phyloP scores from a whole-genome alignment of 2,888 invertebrate genomes.

The Neuroscelio doddi region DNA sequence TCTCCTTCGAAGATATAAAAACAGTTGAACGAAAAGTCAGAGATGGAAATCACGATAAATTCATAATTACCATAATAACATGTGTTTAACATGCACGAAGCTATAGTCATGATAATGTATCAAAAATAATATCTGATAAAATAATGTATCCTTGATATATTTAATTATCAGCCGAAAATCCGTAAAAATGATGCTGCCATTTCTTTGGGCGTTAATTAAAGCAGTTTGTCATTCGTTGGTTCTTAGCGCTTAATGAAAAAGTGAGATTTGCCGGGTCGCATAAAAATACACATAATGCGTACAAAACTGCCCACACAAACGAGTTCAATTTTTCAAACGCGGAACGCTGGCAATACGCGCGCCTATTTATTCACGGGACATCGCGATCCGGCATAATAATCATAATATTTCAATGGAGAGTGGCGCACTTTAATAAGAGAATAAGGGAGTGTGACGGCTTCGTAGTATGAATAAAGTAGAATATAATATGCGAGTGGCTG shows the following conservation, averaged over 20 bases:
- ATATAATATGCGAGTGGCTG: constrained; percentile 56
- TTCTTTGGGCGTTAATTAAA: neutral
- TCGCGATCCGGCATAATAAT: constrained; percentile 42
- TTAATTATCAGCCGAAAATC: constrained; percentile 1
- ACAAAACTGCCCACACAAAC: constrained; percentile 31
- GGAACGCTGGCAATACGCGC: constrained; percentile 6
- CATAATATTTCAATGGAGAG: constrained; percentile 47
- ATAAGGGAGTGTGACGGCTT: constrained; percentile 38
- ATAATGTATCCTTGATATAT: constrained; percentile 2
- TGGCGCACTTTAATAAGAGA: constrained; percentile 42
- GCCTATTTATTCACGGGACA: constrained; percentile 40
- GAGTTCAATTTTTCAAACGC: constrained; percentile 35
- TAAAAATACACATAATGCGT: constrained; percentile 8
- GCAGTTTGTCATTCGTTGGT: neutral
- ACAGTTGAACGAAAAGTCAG: neutral
- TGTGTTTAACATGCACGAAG: constrained; percentile 1
- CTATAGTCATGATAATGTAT: neutral
- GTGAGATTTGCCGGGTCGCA: neutral
- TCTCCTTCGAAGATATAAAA: neutral
- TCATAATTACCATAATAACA: constrained; percentile 9
- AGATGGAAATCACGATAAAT: constrained; percentile 3
- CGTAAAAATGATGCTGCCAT: constrained; percentile 1
- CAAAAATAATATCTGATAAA: neutral
- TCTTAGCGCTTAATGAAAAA: constrained; percentile 1
- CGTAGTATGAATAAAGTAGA: constrained; percentile 47